Evolutionary conservation across 1,140 invertebrate genomes (phyloP).

Genomic region (Drosophila eugracilis): DNA sequence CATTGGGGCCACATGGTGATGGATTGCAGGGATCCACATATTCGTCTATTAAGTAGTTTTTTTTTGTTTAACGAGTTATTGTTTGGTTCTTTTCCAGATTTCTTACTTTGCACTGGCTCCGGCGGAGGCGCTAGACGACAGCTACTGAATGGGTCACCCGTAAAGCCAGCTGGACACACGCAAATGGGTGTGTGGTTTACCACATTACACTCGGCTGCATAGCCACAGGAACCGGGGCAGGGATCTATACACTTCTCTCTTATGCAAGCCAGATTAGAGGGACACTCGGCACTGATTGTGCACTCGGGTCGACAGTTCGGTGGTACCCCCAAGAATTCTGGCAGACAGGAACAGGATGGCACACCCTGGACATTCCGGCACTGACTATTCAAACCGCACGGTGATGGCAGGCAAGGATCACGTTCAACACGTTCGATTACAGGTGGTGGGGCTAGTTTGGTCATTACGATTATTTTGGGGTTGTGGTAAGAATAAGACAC

Average conservation of each 20-base stretch:
- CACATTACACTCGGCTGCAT: slow-evolving; percentile 92
- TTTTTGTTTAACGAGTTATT: slow-evolving; percentile 69
- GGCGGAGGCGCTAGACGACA: slow-evolving; percentile 86
- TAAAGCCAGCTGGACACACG: slow-evolving; percentile 90
- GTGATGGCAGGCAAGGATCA: slow-evolving; percentile 90
- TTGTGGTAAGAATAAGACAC: neutral
- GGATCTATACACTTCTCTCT: slow-evolving; percentile 94
- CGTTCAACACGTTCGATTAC: slow-evolving; percentile 84
- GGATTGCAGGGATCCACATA: slow-evolving; percentile 91
- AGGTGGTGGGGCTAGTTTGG: slow-evolving; percentile 60
- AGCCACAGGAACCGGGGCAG: slow-evolving; percentile 92
- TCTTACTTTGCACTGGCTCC: slow-evolving; percentile 86
- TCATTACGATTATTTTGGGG: neutral
- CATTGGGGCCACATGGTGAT: slow-evolving; percentile 92
- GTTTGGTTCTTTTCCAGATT: slow-evolving; percentile 76
- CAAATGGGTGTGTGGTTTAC: slow-evolving; percentile 94
- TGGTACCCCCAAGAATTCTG: slow-evolving; percentile 90
- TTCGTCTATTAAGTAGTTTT: slow-evolving; percentile 86
- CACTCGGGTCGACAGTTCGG: slow-evolving; percentile 94
- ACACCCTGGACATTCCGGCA: slow-evolving; percentile 90
- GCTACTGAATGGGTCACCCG: slow-evolving; percentile 93
- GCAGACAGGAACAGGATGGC: slow-evolving; percentile 91
- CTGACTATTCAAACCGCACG: slow-evolving; percentile 90
- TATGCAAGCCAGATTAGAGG: slow-evolving; percentile 91
- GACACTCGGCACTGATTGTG: slow-evolving; percentile 92